Evolutionary conservation across 2,113 vertebrate genomes (phyloP).

Genomic region (Ciconia stormi): DNA sequence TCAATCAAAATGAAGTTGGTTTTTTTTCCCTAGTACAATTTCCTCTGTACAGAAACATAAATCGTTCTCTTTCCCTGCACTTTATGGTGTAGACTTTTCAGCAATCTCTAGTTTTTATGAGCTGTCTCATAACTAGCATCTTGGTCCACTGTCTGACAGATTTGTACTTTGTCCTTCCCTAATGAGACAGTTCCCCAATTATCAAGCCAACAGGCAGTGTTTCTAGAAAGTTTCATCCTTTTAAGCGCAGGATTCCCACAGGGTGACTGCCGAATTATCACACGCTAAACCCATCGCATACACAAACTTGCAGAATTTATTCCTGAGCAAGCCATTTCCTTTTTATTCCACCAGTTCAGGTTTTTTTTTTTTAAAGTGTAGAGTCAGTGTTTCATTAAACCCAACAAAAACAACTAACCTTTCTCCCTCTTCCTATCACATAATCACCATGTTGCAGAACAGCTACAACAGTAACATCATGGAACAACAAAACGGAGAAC

Average conservation of each 20-base stretch:
- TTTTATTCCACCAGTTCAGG: neutral
- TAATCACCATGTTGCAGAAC: neutral
- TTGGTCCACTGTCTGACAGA: neutral
- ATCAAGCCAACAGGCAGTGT: neutral
- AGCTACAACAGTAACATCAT: neutral
- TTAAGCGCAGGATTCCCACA: neutral
- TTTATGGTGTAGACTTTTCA: neutral
- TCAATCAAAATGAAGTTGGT: neutral
- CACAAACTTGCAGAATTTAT: neutral
- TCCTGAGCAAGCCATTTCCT: neutral
- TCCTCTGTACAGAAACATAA: neutral
- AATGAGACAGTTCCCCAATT: constrained; percentile 38
- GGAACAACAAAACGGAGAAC: neutral
- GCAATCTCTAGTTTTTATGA: neutral
- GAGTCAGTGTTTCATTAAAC: neutral
- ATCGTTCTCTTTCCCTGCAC: neutral
- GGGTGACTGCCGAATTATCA: neutral
- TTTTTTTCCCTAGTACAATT: neutral
- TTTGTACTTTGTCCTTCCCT: constrained; percentile 16
- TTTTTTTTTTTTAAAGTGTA: neutral
- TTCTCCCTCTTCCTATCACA: neutral
- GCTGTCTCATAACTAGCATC: neutral
- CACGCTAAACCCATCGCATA: neutral
- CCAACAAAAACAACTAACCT: neutral
- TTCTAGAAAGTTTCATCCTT: neutral